phyloP scores from a whole-genome alignment of 2,113 vertebrate genomes.

The Reinhardtius hippoglossoides region DNA sequence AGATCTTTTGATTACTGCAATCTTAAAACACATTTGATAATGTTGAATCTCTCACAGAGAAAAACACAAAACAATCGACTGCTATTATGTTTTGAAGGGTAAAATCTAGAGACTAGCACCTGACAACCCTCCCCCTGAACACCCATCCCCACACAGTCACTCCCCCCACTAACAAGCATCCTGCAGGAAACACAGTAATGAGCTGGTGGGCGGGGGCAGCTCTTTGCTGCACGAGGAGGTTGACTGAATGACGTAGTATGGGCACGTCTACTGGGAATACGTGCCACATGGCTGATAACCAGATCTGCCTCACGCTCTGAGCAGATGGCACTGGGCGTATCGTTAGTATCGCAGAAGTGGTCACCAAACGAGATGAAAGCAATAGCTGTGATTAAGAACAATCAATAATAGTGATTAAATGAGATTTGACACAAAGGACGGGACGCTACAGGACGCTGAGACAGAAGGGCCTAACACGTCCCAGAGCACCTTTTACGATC shows the following conservation, averaged over 20 bases:
- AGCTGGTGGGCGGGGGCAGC: conserved; percentile 8
- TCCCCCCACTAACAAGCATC: neutral
- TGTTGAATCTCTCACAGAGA: neutral
- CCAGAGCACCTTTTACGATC: conserved; percentile 35
- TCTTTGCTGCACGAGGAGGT: conserved; percentile 10
- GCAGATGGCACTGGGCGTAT: conserved; percentile 63
- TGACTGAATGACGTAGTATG: conserved; percentile 2
- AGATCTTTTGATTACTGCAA: too few species aligned
- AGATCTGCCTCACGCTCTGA: conserved; percentile 27
- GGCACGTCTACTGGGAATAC: conserved; percentile 47
- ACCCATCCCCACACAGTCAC: neutral
- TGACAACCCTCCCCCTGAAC: neutral
- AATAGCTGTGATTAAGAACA: conserved; percentile 56
- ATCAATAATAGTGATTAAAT: conserved; percentile 75
- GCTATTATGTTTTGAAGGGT: neutral
- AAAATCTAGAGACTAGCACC: neutral
- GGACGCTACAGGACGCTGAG: conserved; percentile 29
- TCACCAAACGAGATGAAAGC: conserved; percentile 60
- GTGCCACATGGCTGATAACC: conserved; percentile 52
- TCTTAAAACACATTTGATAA: neutral
- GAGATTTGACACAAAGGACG: conserved; percentile 58
- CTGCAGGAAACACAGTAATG: conserved; percentile 22
- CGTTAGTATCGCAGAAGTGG: conserved; percentile 40
- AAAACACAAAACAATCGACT: neutral
- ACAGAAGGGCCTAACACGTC: conserved; percentile 55